Base-by-base conservation (phyloP, 2,888 invertebrate species). In the Perizoma flavofasciatum region DNA sequence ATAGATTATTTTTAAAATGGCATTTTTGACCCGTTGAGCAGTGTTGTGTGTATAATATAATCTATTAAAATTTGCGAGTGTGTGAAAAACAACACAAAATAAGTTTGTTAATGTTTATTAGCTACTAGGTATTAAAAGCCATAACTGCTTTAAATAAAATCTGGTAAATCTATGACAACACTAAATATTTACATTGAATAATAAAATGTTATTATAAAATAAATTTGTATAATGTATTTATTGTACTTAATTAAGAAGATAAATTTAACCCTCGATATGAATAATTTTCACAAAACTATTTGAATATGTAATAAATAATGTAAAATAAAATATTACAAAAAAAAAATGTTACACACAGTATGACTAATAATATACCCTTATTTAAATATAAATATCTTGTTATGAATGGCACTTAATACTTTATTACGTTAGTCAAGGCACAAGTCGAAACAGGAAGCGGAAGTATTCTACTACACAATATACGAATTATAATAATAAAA, bases 21-120 rank as follows among this genome's bases (percentile, higher is more conserved):
- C 3, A 22, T 22, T 22, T 22, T 22, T 22, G 22, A 22, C 1
- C 1, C 22, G 22, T 2, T 22, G 22, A 22, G 22, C 22, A 22
- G 22, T 22, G 22, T 22, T 3, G 22, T 22, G 22, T n/a, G n/a
- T n/a, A n/a, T n/a, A n/a, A n/a, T n/a, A n/a, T n/a, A n/a, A n/a
- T 22, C 22, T 22, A 22, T 22, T 1, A 22, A 6, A 39, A 37
- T 35, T 5, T 39, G 43, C 7, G 50, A 59, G 46, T 11, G 11
- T 11, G 34, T 6, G 41, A 49, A 68, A 66, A 67, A 50, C 66
- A 64, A 77, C 61, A 56, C 53, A 55, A 59, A 46, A 55, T 52
- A 43, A 70, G 10, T 67, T 47, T 77, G 79, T 79, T 78, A 81
- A 79, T 76, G 10, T 88, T 86, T 88, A 88, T 88, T 88, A 86